These are phyloP conservation scores for Hemibagrus guttatus DNA, from an alignment of 2,797 vertebrate genomes.

Conservation along the genomic window DNA sequence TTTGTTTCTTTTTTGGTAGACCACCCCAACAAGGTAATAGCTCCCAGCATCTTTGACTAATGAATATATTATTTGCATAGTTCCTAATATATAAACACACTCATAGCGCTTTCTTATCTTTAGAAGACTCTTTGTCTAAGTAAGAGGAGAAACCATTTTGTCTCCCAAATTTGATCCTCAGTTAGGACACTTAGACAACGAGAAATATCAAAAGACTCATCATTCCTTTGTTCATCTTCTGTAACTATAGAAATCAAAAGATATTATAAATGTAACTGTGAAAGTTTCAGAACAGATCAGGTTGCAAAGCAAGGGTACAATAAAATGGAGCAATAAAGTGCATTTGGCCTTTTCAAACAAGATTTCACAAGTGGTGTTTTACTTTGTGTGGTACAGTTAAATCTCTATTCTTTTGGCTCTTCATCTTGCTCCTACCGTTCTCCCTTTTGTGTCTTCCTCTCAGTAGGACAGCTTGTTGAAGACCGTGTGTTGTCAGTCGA, in stretches of 20 bases:
- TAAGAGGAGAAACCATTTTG: slow-evolving; percentile 3
- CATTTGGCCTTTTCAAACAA: slow-evolving; percentile 50
- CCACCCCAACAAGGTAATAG: neutral
- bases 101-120: neutral
- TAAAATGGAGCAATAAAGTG: slow-evolving; percentile 39
- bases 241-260: slow-evolving; percentile 34
- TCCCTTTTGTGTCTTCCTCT: slow-evolving; percentile 22
- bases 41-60: neutral
- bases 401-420: slow-evolving; percentile 7
- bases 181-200: slow-evolving; percentile 49
- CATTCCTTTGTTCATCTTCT: neutral
- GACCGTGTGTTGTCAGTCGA: slow-evolving; percentile 28
- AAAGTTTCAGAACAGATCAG: slow-evolving; percentile 15
- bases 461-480: slow-evolving; percentile 30
- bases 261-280: slow-evolving; percentile 33
- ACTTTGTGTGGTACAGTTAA: slow-evolving; percentile 27
- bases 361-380: slow-evolving; percentile 16
- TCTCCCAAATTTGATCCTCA: slow-evolving; percentile 33
- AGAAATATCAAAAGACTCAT: slow-evolving; percentile 41
- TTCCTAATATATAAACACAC: neutral
- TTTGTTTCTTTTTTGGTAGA: neutral
- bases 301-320: slow-evolving; percentile 28
- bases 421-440: neutral
- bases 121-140: neutral
- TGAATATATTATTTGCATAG: neutral